These are phyloP conservation scores for Hassar affinis DNA, from an alignment of 2,113 vertebrate species.

Conservation along the genomic window DNA sequence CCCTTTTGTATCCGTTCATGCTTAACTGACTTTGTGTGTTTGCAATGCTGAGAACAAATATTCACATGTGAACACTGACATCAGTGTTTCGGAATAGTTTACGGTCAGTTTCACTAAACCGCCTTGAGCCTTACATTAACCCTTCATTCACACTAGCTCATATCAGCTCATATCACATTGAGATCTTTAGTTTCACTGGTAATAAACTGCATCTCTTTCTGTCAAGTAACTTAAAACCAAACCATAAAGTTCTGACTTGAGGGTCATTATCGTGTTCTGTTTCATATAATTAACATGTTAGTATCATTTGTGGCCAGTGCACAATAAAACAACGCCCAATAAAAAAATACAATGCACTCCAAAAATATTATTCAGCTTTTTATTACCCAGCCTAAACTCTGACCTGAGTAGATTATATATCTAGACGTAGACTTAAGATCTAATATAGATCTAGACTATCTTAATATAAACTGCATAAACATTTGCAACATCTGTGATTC, in stretches of 20 bases:
- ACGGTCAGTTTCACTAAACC: background rate
- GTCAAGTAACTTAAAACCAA: background rate
- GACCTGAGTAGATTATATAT: background rate
- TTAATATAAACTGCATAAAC: slow-evolving; percentile 3
- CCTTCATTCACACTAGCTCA: background rate
- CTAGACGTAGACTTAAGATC: too few relatives aligned
- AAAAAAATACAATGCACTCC: background rate
- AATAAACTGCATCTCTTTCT: background rate
- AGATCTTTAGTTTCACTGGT: background rate
- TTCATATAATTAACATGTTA: background rate
- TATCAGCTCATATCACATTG: background rate
- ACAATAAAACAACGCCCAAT: background rate
- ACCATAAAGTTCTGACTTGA: background rate
- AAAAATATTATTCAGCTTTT: background rate
- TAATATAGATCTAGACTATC: background rate
- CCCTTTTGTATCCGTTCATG: background rate
- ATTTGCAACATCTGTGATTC: slow-evolving; percentile 19
- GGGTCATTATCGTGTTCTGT: background rate
- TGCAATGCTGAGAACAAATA: background rate
- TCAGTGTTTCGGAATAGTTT: background rate
- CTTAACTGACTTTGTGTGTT: background rate
- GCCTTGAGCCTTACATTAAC: background rate
- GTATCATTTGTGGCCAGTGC: too few relatives aligned
- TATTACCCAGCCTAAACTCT: background rate
- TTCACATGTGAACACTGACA: background rate